Evolutionary conservation across 1,140 invertebrate genomes (phyloP).

Genomic region (Ptiloglossa arizonensis): DNA sequence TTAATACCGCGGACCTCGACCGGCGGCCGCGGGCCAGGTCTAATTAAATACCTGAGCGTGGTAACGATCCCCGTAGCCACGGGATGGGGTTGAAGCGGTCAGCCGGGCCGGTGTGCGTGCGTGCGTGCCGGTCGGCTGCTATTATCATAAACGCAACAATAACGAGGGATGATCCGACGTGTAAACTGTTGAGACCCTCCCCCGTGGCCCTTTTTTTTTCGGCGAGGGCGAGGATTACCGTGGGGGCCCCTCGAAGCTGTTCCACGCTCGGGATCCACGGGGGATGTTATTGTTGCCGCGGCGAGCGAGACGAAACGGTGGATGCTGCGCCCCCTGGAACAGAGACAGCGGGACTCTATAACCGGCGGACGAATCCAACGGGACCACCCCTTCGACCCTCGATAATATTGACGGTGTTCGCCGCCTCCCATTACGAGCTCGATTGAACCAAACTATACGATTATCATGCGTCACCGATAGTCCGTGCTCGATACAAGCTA

Average conservation of each 20-base stretch:
- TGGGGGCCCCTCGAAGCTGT: conserved; percentile 57
- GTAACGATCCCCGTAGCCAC: conserved; percentile 22
- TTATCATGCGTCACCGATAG: conserved; percentile 77
- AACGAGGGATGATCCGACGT: conserved; percentile 81
- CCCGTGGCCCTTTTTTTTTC: conserved; percentile 60
- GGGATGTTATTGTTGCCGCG: conserved; percentile 78
- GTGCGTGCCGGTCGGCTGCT: conserved; percentile 54
- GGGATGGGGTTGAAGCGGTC: conserved; percentile 52
- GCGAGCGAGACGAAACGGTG: conserved; percentile 56
- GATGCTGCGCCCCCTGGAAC: conserved; percentile 11
- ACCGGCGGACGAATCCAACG: conserved; percentile 36
- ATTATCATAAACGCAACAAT: conserved; percentile 83
- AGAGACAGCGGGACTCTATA: conserved; percentile 44
- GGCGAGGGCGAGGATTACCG: conserved; percentile 76
- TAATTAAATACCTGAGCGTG: conserved; percentile 53
- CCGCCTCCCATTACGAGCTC: conserved; percentile 77
- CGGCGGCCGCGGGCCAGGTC: neutral
- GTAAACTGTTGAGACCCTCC: conserved; percentile 75
- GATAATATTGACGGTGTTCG: conserved; percentile 78
- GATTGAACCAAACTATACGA: conserved; percentile 77
- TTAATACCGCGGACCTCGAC: neutral
- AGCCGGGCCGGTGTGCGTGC: no score
- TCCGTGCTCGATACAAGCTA: no score
- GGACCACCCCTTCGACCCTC: conserved; percentile 67
- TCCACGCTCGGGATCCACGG: conserved; percentile 70